Evolutionary conservation across 1,140 invertebrate genomes (phyloP).

Genomic region (Meloidogyne exigua): DNA sequence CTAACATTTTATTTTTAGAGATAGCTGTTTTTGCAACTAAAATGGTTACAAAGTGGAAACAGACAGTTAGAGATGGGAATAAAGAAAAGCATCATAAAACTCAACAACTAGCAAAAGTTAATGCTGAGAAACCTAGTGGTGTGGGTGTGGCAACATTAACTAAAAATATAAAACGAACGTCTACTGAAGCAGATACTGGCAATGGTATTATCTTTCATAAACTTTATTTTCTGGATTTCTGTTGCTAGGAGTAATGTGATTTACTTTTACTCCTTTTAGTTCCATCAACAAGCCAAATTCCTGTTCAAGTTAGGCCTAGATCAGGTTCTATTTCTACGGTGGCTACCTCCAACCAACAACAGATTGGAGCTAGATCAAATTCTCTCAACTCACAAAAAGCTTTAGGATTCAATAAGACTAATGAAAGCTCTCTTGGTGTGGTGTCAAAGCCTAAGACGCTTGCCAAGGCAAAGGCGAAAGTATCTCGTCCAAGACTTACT

Average conservation of each 20-base stretch:
- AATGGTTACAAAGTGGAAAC: conserved; percentile 20
- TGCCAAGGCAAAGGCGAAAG: conserved; percentile 8
- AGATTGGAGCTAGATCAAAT: neutral
- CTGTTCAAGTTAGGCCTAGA: neutral
- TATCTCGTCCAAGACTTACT: conserved; percentile 15
- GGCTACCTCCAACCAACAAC: neutral
- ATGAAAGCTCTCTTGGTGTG: neutral
- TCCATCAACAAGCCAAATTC: neutral
- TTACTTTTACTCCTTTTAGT: neutral
- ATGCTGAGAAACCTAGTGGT: neutral
- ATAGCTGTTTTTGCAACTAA: conserved; percentile 12
- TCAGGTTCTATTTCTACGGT: neutral
- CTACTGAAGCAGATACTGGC: neutral
- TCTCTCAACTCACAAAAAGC: neutral
- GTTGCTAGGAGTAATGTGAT: too few relatives aligned
- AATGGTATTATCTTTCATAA: neutral
- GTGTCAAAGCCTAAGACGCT: neutral
- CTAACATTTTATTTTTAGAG: neutral
- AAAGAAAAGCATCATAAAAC: neutral
- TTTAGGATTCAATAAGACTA: neutral
- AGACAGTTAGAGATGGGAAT: conserved; percentile 12
- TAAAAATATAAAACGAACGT: neutral
- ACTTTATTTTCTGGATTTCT: neutral
- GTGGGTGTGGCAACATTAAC: neutral
- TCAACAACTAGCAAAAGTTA: neutral